These are phyloP conservation scores for Pherbina coryleti DNA, from an alignment of 2,888 invertebrate species.

Conservation along the genomic window DNA sequence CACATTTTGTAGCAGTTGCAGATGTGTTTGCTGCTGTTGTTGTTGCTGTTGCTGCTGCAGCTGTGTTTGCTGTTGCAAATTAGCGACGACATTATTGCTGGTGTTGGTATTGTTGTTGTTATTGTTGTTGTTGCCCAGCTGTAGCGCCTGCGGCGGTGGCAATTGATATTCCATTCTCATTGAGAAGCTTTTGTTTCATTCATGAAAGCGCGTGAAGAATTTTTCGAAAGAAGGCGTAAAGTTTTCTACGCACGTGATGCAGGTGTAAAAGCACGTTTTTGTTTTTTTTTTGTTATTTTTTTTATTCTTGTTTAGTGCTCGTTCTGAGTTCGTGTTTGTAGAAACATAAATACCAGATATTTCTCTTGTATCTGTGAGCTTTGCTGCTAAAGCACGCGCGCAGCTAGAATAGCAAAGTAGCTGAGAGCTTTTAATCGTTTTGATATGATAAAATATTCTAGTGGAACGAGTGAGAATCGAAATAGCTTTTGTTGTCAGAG, in stretches of 20 bases:
- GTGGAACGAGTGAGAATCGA: neutral
- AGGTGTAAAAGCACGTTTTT: neutral
- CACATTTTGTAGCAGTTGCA: slow-evolving; percentile 55
- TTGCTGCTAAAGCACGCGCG: neutral
- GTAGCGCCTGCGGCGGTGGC: slow-evolving; percentile 67
- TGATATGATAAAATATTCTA: neutral
- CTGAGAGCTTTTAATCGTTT: neutral
- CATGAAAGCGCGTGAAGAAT: neutral
- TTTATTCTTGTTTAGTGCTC: neutral
- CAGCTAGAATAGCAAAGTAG: neutral
- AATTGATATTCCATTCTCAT: slow-evolving; percentile 70
- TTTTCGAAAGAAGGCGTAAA: neutral
- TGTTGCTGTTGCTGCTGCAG: slow-evolving; percentile 58
- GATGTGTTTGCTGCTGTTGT: slow-evolving; percentile 59
- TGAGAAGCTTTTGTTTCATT: slow-evolving; percentile 17
- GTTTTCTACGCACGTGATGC: slow-evolving; percentile 1
- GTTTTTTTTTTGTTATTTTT: neutral
- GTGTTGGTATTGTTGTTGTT: slow-evolving; percentile 55
- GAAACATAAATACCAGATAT: no score
- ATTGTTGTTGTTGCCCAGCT: slow-evolving; percentile 56
- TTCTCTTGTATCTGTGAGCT: no score
- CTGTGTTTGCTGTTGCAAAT: slow-evolving; percentile 57
- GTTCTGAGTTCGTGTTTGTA: neutral
- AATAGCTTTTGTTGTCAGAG: neutral
- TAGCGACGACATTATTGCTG: slow-evolving; percentile 50